Evolutionary conservation across 1,140 invertebrate species (phyloP).

Genomic region (Phthorimaea operculella): DNA sequence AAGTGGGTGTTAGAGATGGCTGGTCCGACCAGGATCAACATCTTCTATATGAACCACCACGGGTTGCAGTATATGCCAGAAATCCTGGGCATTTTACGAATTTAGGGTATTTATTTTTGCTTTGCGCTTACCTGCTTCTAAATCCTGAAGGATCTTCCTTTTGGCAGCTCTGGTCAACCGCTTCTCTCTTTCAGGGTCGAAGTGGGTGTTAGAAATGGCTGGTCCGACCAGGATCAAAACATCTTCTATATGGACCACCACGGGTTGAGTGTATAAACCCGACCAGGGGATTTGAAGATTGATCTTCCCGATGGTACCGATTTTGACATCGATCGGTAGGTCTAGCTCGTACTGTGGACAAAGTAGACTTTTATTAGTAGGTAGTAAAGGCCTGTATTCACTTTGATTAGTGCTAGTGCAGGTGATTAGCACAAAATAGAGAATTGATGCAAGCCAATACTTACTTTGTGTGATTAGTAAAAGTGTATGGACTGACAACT

Average conservation of each 20-base stretch:
- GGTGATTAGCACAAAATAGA: no score
- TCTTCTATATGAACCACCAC: constrained; percentile 79
- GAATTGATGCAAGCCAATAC: no score
- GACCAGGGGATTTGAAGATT: constrained; percentile 83
- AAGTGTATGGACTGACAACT: no score
- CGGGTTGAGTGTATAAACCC: constrained; percentile 76
- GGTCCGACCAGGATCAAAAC: constrained; percentile 81
- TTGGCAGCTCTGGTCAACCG: constrained; percentile 78
- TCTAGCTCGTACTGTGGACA: constrained; percentile 80
- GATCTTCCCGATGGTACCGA: constrained; percentile 80
- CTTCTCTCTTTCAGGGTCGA: constrained; percentile 81
- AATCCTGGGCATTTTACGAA: no score
- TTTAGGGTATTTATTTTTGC: no score
- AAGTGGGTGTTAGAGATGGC: constrained; percentile 75
- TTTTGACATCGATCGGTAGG: constrained; percentile 84
- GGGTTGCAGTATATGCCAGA: no score
- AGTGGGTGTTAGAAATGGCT: constrained; percentile 73
- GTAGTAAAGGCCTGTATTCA: no score
- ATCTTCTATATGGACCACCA: constrained; percentile 79
- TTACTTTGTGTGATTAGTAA: no score
- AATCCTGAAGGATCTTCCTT: constrained; percentile 67
- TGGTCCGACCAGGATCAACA: constrained; percentile 79
- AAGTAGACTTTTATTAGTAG: not conserved
- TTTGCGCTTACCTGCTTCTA: constrained; percentile 43
- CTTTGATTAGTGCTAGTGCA: no score